phyloP scores from a whole-genome alignment of 2,797 vertebrate genomes.

The Anniella stebbinsi region DNA sequence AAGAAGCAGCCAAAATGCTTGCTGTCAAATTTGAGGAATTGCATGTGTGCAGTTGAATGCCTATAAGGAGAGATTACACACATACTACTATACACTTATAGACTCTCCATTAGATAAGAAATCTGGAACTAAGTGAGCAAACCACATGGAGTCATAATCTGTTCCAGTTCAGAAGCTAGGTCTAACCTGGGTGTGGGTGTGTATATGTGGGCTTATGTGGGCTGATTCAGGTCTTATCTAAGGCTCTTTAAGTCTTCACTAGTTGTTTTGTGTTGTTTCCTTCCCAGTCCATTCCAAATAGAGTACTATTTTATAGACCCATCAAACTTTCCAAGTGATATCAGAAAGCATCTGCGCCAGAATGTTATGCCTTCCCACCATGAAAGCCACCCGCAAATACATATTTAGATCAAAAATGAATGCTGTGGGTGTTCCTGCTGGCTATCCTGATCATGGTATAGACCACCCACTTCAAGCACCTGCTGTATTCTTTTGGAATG shows the following conservation, averaged over 20 bases:
- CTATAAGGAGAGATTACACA: too few species aligned
- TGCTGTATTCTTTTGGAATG: not conserved
- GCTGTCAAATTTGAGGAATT: not conserved
- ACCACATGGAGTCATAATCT: not conserved
- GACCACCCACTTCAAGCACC: not conserved
- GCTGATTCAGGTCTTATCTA: not conserved
- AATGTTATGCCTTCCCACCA: not conserved
- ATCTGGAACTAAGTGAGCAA: not conserved
- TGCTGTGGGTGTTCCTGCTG: not conserved
- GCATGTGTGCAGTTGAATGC: too few species aligned
- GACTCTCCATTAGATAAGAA: not conserved
- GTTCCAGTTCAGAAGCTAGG: not conserved
- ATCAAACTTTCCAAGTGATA: accelerated
- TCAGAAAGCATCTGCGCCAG: not conserved
- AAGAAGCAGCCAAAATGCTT: not conserved
- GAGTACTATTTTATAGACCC: not conserved
- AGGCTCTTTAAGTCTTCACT: not conserved
- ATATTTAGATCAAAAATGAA: not conserved
- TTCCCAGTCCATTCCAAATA: not conserved
- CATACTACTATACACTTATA: too few species aligned
- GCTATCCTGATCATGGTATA: not conserved
- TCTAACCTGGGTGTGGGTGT: not conserved
- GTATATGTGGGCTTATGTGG: not conserved
- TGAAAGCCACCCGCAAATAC: not conserved
- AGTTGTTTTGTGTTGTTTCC: not conserved